These are phyloP conservation scores for Hetaerina americana DNA, from an alignment of 1,140 invertebrate genomes.

Conservation along the genomic window DNA sequence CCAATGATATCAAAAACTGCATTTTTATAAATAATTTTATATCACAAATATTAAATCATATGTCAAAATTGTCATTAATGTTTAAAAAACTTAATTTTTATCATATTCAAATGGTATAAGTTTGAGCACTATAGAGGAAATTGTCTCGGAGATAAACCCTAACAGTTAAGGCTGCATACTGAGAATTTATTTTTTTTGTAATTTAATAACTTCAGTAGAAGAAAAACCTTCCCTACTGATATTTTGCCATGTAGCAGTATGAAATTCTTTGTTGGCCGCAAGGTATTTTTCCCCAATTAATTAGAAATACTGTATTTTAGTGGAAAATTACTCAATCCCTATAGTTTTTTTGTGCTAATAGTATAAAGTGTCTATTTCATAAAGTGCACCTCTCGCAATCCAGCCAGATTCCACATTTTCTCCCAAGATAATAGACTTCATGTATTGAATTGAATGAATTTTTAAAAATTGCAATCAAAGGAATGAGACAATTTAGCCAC, in stretches of 20 bases:
- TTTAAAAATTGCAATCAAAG: too few species aligned
- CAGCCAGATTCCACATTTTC: not conserved
- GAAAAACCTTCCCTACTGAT: not conserved
- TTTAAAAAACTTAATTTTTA: not conserved
- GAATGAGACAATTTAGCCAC: too few species aligned
- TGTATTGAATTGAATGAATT: too few species aligned
- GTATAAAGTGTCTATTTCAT: not conserved
- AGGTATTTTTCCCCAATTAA: not conserved
- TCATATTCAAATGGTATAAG: not conserved
- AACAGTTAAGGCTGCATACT: not conserved
- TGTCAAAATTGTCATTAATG: not conserved
- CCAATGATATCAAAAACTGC: not conserved
- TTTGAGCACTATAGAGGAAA: not conserved
- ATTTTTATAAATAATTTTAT: too few species aligned
- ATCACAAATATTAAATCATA: not conserved
- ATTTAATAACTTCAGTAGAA: not conserved
- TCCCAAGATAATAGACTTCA: not conserved
- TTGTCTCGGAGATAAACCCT: not conserved
- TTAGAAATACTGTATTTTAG: not conserved
- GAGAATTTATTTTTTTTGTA: not conserved
- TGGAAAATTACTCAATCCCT: not conserved
- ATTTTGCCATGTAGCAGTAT: not conserved
- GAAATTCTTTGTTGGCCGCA: not conserved
- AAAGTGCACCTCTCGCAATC: not conserved
- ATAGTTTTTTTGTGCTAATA: not conserved